A percentile compares a stretch with the other conserved stretches of the same genome.
phyloP scores from a whole-genome alignment of 2,797 vertebrate genomes.

The Fringilla coelebs region DNA sequence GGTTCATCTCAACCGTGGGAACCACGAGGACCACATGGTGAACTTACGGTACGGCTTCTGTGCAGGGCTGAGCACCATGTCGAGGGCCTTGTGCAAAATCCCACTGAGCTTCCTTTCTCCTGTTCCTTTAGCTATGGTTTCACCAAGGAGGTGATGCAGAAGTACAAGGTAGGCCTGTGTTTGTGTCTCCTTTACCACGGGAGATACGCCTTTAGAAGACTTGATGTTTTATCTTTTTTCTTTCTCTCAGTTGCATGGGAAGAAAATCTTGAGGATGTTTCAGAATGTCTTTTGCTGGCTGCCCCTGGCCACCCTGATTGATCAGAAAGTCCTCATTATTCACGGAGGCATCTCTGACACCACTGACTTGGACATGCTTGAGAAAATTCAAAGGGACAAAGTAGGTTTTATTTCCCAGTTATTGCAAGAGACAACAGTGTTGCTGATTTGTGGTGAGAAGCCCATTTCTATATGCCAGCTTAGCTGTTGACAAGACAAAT shows the following conservation, averaged over 20 bases:
- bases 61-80: fast-evolving
- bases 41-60: slow-evolving; percentile 83
- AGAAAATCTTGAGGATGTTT: slow-evolving; percentile 86
- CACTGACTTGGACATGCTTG: slow-evolving; percentile 84
- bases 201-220: fast-evolving
- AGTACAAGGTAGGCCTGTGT: slow-evolving; percentile 83
- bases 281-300: slow-evolving; percentile 93
- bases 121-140: slow-evolving; percentile 88
- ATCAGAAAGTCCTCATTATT: slow-evolving; percentile 88
- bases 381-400: slow-evolving; percentile 84
- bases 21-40: slow-evolving; percentile 93
- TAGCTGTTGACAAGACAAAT: background rate
- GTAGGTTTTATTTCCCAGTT: slow-evolving; percentile 68
- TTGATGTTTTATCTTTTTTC: background rate
- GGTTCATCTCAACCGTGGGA: slow-evolving; percentile 91
- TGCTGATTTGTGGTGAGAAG: background rate
- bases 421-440: background rate
- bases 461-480: background rate
- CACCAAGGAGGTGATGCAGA: slow-evolving; percentile 91
- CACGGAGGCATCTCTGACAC: slow-evolving; percentile 90
- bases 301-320: slow-evolving; percentile 89
- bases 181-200: background rate
- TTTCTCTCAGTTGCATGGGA: slow-evolving; percentile 82
- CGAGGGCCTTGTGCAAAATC: background rate
- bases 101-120: slow-evolving; percentile 9